Evolutionary conservation across 2,797 vertebrate species (phyloP).

Genomic region (Halcyon chelicuti): DNA sequence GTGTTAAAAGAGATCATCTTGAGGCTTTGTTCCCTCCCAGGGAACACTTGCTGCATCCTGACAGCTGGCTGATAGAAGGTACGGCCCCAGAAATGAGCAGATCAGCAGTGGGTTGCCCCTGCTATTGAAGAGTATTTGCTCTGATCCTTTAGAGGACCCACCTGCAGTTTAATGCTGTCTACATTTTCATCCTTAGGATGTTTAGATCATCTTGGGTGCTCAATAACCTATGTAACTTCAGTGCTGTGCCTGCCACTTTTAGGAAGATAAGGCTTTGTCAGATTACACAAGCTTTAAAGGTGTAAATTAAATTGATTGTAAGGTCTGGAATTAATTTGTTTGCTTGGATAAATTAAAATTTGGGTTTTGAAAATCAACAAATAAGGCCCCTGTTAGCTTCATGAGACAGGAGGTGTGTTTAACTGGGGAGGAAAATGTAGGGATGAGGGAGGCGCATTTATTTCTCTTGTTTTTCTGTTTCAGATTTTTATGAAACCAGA

Average conservation of each 20-base stretch:
- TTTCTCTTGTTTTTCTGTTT: slow-evolving; percentile 62
- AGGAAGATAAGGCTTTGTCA: background rate
- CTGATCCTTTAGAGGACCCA: background rate
- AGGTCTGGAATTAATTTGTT: background rate
- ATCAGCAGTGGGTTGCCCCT: background rate
- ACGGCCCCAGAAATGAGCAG: background rate
- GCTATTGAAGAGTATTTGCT: background rate
- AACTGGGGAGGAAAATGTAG: background rate
- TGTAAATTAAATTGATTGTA: background rate
- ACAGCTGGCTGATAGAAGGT: background rate
- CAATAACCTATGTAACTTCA: background rate
- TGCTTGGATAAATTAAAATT: background rate
- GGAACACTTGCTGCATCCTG: background rate
- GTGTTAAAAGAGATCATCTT: background rate
- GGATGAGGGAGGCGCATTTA: background rate
- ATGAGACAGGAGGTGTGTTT: background rate
- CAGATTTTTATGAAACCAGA: slow-evolving; percentile 98
- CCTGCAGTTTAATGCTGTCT: background rate
- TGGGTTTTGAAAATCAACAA: background rate
- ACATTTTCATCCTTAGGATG: accelerated
- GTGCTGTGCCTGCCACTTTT: background rate
- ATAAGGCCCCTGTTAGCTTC: background rate
- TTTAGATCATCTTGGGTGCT: background rate
- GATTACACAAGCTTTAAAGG: background rate
- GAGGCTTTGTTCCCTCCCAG: background rate